Conservation (phyloP, 2,888 invertebrate genomes). For the Parasteatoda lunata region DNA sequence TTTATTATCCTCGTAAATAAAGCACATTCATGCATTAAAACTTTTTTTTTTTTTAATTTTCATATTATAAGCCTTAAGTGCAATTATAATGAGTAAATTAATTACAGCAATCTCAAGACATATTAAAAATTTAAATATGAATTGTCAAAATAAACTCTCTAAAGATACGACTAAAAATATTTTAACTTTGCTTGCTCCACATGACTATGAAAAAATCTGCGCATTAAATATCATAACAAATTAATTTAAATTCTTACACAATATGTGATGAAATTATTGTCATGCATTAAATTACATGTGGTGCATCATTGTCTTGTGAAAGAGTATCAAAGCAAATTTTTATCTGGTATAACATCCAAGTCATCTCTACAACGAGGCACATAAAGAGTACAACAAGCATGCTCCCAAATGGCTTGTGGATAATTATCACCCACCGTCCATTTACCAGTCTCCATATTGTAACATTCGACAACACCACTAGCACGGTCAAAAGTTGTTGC, state of each 20-base stretch:
- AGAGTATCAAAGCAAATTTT: constrained; percentile 44
- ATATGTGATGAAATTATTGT: background rate
- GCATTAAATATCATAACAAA: background rate
- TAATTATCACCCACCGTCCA: constrained; percentile 81
- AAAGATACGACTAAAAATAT: background rate
- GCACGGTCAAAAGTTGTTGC: constrained; percentile 82
- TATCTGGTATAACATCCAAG: constrained; percentile 75
- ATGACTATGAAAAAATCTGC: background rate
- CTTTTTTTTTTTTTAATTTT: no score
- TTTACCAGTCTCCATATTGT: constrained; percentile 79
- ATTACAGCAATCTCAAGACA: no score
- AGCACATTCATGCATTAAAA: no score
- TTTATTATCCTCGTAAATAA: no score
- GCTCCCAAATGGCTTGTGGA: constrained; percentile 83
- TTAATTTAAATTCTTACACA: background rate
- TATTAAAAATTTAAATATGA: no score
- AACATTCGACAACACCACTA: constrained; percentile 81
- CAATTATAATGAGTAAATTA: no score
- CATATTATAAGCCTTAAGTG: no score
- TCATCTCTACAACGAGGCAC: constrained; percentile 79
- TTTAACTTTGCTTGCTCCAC: constrained; percentile 22
- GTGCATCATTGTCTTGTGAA: background rate
- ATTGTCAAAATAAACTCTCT: background rate
- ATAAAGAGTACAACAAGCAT: constrained; percentile 81
- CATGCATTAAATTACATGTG: background rate